phyloP scores from a whole-genome alignment of 1,140 invertebrate genomes.

The Drosophila baimaii region DNA sequence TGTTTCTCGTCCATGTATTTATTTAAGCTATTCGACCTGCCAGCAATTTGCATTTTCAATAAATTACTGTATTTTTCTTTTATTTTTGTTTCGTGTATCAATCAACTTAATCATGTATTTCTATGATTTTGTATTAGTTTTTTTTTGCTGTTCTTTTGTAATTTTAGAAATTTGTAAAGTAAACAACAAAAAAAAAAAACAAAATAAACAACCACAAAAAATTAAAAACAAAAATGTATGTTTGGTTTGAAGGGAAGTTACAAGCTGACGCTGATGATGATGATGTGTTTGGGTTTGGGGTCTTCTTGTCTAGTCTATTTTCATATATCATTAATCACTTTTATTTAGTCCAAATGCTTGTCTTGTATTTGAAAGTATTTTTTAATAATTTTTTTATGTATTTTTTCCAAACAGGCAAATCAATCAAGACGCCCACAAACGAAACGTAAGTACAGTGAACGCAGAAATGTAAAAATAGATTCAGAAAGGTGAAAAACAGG shows the following conservation, averaged over 20 bases:
- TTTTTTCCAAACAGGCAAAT: constrained; percentile 69
- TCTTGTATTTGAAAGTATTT: constrained; percentile 1
- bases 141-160: constrained; percentile 44
- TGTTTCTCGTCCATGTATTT: constrained; percentile 48
- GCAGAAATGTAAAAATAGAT: constrained; percentile 61
- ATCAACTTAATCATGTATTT: constrained; percentile 45
- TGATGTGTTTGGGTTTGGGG: constrained; percentile 24
- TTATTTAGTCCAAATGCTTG: constrained; percentile 6
- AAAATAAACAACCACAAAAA: constrained; percentile 34
- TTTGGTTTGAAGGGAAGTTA: constrained; percentile 37
- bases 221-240: constrained; percentile 38
- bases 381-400: constrained; percentile 20
- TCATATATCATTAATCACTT: constrained; percentile 16
- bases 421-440: constrained; percentile 80
- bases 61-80: constrained; percentile 17
- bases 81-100: constrained; percentile 32
- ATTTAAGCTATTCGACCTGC: constrained; percentile 71
- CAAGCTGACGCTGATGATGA: constrained; percentile 6
- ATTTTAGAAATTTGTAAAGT: constrained; percentile 67
- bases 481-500: constrained; percentile 49
- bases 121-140: constrained; percentile 48
- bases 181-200: constrained; percentile 43
- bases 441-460: constrained; percentile 81
- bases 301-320: not conserved
- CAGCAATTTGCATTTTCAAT: constrained; percentile 73